These are phyloP conservation scores for Casuarius casuarius DNA, from an alignment of 2,113 vertebrate species.

Conservation along the genomic window DNA sequence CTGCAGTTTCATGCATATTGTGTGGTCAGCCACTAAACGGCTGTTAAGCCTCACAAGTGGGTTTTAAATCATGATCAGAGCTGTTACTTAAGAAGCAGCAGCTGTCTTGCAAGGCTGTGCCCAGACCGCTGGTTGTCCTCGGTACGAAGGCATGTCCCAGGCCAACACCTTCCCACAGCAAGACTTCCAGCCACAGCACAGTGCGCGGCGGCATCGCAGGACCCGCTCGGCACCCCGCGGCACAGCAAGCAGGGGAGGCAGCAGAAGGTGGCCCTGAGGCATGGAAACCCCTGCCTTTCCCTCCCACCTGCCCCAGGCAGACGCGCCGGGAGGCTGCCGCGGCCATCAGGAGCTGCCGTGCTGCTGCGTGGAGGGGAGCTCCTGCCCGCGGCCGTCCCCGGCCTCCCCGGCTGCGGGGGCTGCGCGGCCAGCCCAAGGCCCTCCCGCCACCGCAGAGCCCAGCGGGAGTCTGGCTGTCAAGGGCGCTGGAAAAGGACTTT, in stretches of 20 bases:
- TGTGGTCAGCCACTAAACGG: background rate
- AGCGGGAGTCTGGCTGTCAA: background rate
- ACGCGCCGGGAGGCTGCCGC: too few species aligned
- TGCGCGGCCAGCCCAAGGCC: background rate
- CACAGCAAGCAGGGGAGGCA: background rate
- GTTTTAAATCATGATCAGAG: background rate
- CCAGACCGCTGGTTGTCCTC: too few species aligned
- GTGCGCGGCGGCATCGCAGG: too few species aligned
- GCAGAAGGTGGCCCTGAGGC: background rate
- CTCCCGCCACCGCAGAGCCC: too few species aligned
- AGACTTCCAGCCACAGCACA: background rate
- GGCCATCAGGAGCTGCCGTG: background rate
- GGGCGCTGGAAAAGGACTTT: background rate
- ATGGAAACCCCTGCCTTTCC: background rate
- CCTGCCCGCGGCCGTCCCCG: background rate
- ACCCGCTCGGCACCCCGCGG: background rate
- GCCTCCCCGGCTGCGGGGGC: background rate
- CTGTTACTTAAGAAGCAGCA: background rate
- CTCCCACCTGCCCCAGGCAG: too few species aligned
- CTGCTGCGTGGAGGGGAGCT: background rate
- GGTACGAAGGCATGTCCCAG: background rate
- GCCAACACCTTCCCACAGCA: background rate
- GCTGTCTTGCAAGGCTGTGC: too few species aligned
- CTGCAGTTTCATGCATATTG: background rate
- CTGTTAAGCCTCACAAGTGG: background rate